phyloP scores from a whole-genome alignment of 30 jellyfish, hydroid and myxozoan species.

The Aurelia sp. region DNA sequence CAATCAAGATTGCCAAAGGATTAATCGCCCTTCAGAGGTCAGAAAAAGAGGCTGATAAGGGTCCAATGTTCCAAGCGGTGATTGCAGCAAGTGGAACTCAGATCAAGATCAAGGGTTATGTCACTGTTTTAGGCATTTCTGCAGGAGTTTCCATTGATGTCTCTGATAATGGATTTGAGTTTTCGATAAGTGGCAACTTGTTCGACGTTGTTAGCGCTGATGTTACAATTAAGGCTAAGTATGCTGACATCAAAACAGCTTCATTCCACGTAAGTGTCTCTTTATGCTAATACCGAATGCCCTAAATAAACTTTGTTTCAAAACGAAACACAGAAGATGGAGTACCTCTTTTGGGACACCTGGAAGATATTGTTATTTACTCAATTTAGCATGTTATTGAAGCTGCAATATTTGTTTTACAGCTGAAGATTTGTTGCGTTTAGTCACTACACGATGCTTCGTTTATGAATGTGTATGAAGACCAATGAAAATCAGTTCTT shows the following conservation, averaged over 20 bases:
- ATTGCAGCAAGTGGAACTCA: conserved; percentile 59
- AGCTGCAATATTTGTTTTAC: too few relatives aligned
- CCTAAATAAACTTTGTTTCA: too few relatives aligned
- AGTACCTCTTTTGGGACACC: too few relatives aligned
- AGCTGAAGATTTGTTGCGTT: too few relatives aligned
- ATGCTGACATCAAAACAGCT: conserved; percentile 59
- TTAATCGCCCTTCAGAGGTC: conserved; percentile 68
- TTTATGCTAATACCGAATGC: too few relatives aligned
- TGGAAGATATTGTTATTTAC: too few relatives aligned
- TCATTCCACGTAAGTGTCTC: conserved; percentile 34
- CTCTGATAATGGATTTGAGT: conserved; percentile 71
- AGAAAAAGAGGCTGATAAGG: conserved; percentile 81
- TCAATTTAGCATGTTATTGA: too few relatives aligned
- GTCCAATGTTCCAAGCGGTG: conserved; percentile 80
- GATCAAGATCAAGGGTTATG: conserved; percentile 73
- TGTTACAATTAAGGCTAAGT: conserved; percentile 51
- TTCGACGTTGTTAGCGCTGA: conserved; percentile 81
- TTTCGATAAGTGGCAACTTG: conserved; percentile 71
- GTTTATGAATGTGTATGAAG: too few relatives aligned
- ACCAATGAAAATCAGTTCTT: too few relatives aligned
- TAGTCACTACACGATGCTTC: too few relatives aligned
- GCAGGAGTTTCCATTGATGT: conserved; percentile 77
- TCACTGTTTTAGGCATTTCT: conserved; percentile 84
- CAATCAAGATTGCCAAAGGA: conserved; percentile 81
- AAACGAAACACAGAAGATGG: too few relatives aligned